Evolutionary conservation across 2,888 invertebrate genomes (phyloP).

Genomic region (Drosophila sordidapex): DNA sequence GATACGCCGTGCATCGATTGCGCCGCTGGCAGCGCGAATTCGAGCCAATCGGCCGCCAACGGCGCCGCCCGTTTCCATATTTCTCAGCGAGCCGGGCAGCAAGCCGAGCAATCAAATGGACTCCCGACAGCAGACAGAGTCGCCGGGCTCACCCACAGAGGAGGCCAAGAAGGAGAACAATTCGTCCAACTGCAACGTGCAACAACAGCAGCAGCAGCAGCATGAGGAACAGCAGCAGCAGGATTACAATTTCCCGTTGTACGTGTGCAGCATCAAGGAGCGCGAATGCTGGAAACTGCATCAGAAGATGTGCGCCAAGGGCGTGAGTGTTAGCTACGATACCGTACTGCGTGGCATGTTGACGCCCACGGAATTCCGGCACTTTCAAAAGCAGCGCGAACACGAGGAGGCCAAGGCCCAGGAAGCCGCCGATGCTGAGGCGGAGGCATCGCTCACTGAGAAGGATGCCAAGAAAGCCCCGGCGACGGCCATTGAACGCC

Average conservation of each 20-base stretch:
- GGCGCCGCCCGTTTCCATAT: constrained; percentile 84
- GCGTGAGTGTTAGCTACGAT: constrained; percentile 89
- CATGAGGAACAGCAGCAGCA: constrained; percentile 25
- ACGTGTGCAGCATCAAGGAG: constrained; percentile 86
- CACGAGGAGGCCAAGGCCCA: constrained; percentile 79
- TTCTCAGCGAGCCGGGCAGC: constrained; percentile 60
- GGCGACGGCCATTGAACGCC: constrained; percentile 72
- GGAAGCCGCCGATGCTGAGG: constrained; percentile 73
- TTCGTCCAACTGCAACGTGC: constrained; percentile 63
- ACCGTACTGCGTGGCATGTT: constrained; percentile 90
- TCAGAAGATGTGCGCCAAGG: constrained; percentile 89
- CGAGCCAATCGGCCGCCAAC: constrained; percentile 84
- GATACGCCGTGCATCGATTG: constrained; percentile 83
- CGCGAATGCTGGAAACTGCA: constrained; percentile 90
- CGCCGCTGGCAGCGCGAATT: constrained; percentile 83
- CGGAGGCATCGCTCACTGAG: constrained; percentile 45
- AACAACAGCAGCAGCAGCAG: constrained; percentile 28
- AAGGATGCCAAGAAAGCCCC: constrained; percentile 58
- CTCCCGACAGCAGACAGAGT: constrained; percentile 18
- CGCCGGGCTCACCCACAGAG: constrained; percentile 18
- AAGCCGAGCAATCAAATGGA: constrained; percentile 43
- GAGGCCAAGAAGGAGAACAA: constrained; percentile 74
- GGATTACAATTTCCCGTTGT: constrained; percentile 84
- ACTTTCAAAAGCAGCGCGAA: constrained; percentile 86
- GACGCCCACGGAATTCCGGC: constrained; percentile 90